phyloP scores from a whole-genome alignment of 2,113 vertebrate species.

The Macrotis lagotis region DNA sequence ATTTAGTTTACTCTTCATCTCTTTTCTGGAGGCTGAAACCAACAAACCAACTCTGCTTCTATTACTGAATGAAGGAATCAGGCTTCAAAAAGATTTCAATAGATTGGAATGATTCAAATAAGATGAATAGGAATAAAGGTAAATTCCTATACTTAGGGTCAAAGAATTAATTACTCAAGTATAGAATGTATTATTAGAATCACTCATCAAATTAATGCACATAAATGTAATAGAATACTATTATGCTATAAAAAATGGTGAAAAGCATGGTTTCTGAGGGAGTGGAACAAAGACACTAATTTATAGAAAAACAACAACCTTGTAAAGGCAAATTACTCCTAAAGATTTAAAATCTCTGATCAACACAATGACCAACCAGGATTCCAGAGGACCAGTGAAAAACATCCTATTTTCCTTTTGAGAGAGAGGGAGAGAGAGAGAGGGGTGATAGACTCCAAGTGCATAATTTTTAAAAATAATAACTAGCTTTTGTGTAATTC shows the following conservation, averaged over 20 bases:
- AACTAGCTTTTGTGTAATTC: not conserved
- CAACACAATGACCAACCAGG: not conserved
- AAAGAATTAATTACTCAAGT: not conserved
- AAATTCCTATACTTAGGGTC: not conserved
- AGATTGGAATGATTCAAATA: not conserved
- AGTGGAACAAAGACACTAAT: not conserved
- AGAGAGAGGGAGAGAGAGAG: too few relatives aligned
- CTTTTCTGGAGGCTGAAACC: not conserved
- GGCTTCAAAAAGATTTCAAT: not conserved
- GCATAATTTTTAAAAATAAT: not conserved
- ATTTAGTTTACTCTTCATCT: too few relatives aligned
- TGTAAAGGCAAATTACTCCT: not conserved
- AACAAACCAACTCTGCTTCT: not conserved
- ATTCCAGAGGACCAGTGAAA: not conserved
- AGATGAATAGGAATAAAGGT: not conserved
- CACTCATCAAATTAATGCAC: not conserved
- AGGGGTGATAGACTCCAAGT: not conserved
- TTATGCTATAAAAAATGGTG: not conserved
- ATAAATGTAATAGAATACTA: not conserved
- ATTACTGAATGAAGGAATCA: not conserved
- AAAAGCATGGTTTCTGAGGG: not conserved
- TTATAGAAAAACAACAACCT: not conserved
- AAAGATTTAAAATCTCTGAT: not conserved
- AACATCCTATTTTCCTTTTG: not conserved
- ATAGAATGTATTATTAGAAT: not conserved